These are phyloP conservation scores for Papilio polyxenes DNA, from an alignment of 1,140 invertebrate genomes.

Conservation along the genomic window DNA sequence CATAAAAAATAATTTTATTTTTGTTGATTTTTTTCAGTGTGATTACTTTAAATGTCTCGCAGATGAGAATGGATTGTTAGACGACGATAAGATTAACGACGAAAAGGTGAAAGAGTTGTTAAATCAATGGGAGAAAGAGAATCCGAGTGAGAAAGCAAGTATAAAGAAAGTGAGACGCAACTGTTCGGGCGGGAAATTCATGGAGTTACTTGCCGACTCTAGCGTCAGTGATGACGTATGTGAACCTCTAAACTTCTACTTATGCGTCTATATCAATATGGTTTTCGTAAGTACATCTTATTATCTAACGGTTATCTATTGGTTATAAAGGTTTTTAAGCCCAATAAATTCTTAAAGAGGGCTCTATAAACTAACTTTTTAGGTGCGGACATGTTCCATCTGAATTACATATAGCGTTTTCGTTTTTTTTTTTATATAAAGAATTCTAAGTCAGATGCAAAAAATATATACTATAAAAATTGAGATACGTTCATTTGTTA, in stretches of 20 bases:
- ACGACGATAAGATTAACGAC: slow-evolving; percentile 46
- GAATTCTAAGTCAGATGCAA: not conserved
- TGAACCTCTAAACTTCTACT: slow-evolving; percentile 46
- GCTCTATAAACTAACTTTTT: too few relatives aligned
- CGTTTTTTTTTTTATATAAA: too few relatives aligned
- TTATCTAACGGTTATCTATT: too few relatives aligned
- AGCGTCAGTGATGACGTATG: slow-evolving; percentile 40
- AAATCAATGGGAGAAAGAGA: slow-evolving; percentile 40
- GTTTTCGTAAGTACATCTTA: slow-evolving; percentile 43
- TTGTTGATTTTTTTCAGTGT: slow-evolving; percentile 43
- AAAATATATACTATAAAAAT: not conserved
- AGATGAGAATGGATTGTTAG: slow-evolving; percentile 44
- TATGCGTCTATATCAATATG: slow-evolving; percentile 45
- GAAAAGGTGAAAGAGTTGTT: slow-evolving; percentile 44
- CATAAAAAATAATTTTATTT: not conserved
- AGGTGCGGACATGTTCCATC: not conserved
- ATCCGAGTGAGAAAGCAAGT: slow-evolving; percentile 41
- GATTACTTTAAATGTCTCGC: slow-evolving; percentile 48
- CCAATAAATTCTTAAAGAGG: too few relatives aligned
- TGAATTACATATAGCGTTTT: too few relatives aligned
- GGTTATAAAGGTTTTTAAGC: too few relatives aligned
- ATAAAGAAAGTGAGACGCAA: slow-evolving; percentile 41
- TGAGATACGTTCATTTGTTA: not conserved
- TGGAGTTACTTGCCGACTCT: slow-evolving; percentile 39
- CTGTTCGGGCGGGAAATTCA: slow-evolving; percentile 48